Conservation (phyloP, 2,797 vertebrate genomes). For the Prunella strophiata region DNA sequence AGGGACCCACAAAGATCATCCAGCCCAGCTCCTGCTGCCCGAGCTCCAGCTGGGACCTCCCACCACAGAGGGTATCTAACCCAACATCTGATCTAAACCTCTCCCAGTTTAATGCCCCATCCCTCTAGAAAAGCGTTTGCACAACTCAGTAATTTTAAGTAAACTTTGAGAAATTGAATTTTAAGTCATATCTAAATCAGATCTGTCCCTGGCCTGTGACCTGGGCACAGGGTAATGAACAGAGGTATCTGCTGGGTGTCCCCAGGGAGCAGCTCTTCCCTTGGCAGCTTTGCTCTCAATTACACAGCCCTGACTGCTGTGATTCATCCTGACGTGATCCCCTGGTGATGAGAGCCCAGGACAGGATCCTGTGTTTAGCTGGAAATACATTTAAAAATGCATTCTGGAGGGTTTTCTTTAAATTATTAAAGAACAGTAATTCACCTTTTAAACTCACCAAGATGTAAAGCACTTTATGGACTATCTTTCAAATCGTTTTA, state of each 20-base stretch:
- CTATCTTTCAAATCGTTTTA: conserved; percentile 22
- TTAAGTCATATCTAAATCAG: not conserved
- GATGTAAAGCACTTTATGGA: conserved; percentile 38
- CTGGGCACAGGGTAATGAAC: not conserved
- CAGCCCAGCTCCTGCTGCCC: not conserved
- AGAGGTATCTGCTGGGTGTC: not conserved
- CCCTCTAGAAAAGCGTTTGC: accelerated
- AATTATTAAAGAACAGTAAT: conserved; percentile 54
- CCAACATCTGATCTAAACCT: not conserved
- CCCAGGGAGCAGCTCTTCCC: not conserved
- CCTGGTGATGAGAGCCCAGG: not conserved
- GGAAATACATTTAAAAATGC: conserved; percentile 21
- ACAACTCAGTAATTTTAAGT: not conserved
- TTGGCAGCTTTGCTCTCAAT: conserved; percentile 7
- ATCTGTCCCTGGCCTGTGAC: not conserved
- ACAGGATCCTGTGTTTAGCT: not conserved
- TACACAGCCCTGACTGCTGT: not conserved
- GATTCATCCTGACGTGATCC: conserved; percentile 28
- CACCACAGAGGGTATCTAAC: not conserved
- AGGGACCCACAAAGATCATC: not conserved
- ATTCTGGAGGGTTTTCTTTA: conserved; percentile 6
- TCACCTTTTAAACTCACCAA: conserved; percentile 23
- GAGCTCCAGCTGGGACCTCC: not conserved
- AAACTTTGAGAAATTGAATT: conserved; percentile 7
- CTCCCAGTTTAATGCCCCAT: not conserved